Evolutionary conservation across 1,140 invertebrate genomes (phyloP), one percentile per base, ranked within the genome.

Genomic region (Drosophila seguyi): DNA sequence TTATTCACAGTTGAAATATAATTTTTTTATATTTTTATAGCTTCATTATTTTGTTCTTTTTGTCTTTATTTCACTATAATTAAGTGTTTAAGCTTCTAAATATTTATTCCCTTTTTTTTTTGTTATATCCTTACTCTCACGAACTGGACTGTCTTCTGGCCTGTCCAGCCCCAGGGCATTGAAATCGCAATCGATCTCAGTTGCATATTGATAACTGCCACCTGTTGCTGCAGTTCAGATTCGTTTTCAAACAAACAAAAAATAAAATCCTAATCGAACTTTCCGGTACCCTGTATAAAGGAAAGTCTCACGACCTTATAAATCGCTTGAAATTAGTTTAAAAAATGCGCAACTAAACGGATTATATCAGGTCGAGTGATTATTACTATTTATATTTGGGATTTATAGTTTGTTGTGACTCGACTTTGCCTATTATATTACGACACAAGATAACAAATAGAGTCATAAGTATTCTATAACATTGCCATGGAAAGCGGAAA

Each of bases 401-500:
- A 72, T 58, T 57, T 72, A 47, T 72, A 13, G 50, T 57, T 58
- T 69, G 66, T 69, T 72, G 52, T 71, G 68, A 55, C 50, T 57
- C 6, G 25, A 36, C 36, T 53, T 53, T 39, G 50, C 18, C 18
- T 57, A 56, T 47, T 39, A 22, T 66, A 57, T 47, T 69, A 53
- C 67, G 50, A 69, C 50, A 72, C 41, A 7, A 72, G 34, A 58
- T 39, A 72, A 69, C 11, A 69, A 66, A 69, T 71, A 69, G 47
- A 71, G 62, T 67, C 47, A 20, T 22, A 57, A 36, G 25, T 56
- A 69, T 71, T 68, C 65, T 52, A 68, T 57, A 57, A 47, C 67
- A 57, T 47, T 39, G 18, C 11, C 50, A 57, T 39, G 20, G 14
- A 65, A 69, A 69, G 67, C 65, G 67, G 67, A 71, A 71, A 69